Evolutionary conservation across 2,888 invertebrate species (phyloP).

Genomic region (Melieria crassipennis): DNA sequence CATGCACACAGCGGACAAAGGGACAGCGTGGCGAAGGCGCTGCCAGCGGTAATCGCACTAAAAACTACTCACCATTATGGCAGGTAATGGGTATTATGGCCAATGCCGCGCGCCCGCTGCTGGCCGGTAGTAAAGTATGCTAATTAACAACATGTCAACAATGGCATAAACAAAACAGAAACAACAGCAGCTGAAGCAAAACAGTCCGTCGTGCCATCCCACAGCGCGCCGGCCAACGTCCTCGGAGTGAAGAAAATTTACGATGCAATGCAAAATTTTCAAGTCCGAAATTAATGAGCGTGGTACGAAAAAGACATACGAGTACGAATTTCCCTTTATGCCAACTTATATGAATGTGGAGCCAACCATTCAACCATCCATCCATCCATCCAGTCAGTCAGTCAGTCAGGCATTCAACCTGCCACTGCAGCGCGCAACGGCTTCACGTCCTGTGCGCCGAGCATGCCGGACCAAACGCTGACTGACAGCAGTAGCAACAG

Average conservation of each 20-base stretch:
- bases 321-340: neutral
- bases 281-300: constrained; percentile 34
- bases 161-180: constrained; percentile 26
- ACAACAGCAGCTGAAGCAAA: constrained; percentile 14
- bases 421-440: neutral
- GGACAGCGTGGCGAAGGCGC: constrained; percentile 17
- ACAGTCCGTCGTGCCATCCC: neutral
- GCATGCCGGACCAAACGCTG: neutral
- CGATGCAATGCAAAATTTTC: constrained; percentile 29
- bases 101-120: neutral
- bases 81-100: too few species aligned
- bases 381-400: too few species aligned
- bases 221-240: neutral
- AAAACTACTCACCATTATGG: too few species aligned
- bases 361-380: too few species aligned
- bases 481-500: neutral
- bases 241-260: constrained; percentile 21
- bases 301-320: neutral
- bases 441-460: neutral
- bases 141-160: constrained; percentile 46
- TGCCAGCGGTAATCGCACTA: neutral
- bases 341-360: neutral
- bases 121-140: constrained; percentile 36
- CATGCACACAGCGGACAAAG: neutral
- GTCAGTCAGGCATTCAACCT: neutral